Percentiles rank a stretch among this genome's conserved stretches.
phyloP scores from a whole-genome alignment of 1,140 invertebrate species.

The Meloidogyne exigua region DNA sequence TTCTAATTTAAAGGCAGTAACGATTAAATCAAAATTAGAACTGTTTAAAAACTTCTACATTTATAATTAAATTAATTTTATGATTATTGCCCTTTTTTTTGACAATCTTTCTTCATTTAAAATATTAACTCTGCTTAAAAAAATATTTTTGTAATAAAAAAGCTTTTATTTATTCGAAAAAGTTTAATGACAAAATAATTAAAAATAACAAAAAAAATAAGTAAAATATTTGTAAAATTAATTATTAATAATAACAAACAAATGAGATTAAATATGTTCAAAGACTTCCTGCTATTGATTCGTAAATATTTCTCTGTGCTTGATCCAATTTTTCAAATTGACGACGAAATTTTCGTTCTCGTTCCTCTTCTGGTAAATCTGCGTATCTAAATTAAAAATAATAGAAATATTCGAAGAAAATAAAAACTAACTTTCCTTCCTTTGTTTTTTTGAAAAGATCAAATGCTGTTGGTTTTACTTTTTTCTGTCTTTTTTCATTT shows the following conservation, averaged over 20 bases:
- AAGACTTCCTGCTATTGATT: background rate
- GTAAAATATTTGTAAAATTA: background rate
- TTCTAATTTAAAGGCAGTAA: too few relatives aligned
- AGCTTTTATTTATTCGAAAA: too few relatives aligned
- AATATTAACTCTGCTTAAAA: too few relatives aligned
- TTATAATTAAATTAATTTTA: too few relatives aligned
- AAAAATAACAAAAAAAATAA: too few relatives aligned
- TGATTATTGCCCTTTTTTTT: too few relatives aligned
- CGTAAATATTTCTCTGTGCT: background rate
- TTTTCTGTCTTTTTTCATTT: background rate
- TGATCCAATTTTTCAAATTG: background rate
- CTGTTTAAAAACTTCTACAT: too few relatives aligned
- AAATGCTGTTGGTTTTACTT: background rate
- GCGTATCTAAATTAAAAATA: background rate
- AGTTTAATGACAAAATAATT: too few relatives aligned
- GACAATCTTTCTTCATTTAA: too few relatives aligned
- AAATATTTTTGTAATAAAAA: too few relatives aligned
- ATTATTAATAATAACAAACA: background rate
- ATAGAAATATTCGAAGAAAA: background rate
- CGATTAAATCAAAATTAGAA: too few relatives aligned
- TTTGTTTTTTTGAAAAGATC: background rate
- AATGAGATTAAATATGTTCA: background rate
- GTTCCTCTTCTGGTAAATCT: background rate
- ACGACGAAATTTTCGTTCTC: background rate
- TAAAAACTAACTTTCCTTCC: background rate